Conservation (phyloP, 1,140 invertebrate genomes). For the Drosophila nigromelanica region DNA sequence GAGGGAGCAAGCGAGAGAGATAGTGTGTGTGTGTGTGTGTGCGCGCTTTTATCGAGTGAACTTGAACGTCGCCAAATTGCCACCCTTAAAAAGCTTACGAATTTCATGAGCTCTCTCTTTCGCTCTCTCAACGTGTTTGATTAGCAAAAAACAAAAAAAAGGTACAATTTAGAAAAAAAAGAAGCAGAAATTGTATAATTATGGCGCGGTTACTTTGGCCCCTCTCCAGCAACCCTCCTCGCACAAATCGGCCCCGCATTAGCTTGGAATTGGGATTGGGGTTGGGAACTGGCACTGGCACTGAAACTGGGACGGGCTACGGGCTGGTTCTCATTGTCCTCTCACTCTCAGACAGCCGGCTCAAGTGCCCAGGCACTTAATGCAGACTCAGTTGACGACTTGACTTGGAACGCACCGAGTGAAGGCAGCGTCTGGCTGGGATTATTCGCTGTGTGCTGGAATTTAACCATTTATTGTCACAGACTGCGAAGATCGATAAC, state of each 20-base stretch:
- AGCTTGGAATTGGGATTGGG: no score
- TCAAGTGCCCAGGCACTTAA: constrained; percentile 50
- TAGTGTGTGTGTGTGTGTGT: constrained; percentile 27
- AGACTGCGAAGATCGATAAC: not conserved
- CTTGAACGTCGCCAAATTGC: constrained; percentile 70
- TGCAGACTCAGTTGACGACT: constrained; percentile 5
- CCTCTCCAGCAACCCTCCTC: not conserved
- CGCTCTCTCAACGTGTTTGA: constrained; percentile 53
- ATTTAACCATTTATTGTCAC: not conserved
- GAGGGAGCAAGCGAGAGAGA: not conserved
- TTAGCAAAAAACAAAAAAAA: constrained; percentile 54
- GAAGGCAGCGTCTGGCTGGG: not conserved
- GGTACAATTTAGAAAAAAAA: constrained; percentile 27
- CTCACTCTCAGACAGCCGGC: constrained; percentile 26
- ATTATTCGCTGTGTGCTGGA: constrained; percentile 1
- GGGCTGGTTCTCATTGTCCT: constrained; percentile 15
- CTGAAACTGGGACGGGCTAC: constrained; percentile 20
- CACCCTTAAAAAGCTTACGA: constrained; percentile 72
- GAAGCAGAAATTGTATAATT: constrained; percentile 58
- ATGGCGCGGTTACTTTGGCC: constrained; percentile 59
- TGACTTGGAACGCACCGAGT: constrained; percentile 12
- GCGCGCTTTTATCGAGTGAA: constrained; percentile 53
- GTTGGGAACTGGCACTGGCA: no score
- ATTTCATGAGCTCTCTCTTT: constrained; percentile 7
- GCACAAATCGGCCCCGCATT: constrained; percentile 31